A percentile compares a stretch with the other conserved stretches of the same genome.
These are phyloP conservation scores for Eupithecia pulchellata DNA, from an alignment of 2,888 invertebrate species.

Conservation along the genomic window DNA sequence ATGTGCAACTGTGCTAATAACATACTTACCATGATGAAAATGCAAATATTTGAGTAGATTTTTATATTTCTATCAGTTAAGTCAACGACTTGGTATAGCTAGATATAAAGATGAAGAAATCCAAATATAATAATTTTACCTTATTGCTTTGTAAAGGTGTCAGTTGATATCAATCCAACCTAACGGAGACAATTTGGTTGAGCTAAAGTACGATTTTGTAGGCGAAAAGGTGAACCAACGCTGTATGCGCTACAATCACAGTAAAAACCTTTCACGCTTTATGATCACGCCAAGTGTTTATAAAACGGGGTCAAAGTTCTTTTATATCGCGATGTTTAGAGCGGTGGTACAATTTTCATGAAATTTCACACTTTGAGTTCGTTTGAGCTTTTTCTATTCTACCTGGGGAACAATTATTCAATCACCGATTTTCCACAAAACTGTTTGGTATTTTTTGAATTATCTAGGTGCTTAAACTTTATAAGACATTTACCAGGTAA, in stretches of 20 bases:
- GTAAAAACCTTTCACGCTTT: slow-evolving; percentile 15
- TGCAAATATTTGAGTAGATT: neutral
- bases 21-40: neutral
- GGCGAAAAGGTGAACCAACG: neutral
- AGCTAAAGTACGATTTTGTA: neutral
- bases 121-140: neutral
- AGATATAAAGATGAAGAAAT: neutral
- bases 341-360: neutral
- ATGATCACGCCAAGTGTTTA: slow-evolving; percentile 17
- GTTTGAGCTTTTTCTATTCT: neutral
- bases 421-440: neutral
- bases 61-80: neutral
- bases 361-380: neutral
- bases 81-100: neutral
- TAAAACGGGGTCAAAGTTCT: slow-evolving; percentile 50
- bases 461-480: neutral
- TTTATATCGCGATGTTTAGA: slow-evolving; percentile 16
- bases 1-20: neutral
- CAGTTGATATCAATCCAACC: neutral
- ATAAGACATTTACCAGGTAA: too few species aligned
- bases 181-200: neutral
- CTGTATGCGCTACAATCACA: neutral
- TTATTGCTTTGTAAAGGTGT: neutral
- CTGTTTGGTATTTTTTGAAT: neutral
- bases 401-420: neutral